Evolutionary conservation across 2,797 vertebrate species (phyloP), one percentile per base, ranked within the genome.

Genomic region (Acanthis flammea): DNA sequence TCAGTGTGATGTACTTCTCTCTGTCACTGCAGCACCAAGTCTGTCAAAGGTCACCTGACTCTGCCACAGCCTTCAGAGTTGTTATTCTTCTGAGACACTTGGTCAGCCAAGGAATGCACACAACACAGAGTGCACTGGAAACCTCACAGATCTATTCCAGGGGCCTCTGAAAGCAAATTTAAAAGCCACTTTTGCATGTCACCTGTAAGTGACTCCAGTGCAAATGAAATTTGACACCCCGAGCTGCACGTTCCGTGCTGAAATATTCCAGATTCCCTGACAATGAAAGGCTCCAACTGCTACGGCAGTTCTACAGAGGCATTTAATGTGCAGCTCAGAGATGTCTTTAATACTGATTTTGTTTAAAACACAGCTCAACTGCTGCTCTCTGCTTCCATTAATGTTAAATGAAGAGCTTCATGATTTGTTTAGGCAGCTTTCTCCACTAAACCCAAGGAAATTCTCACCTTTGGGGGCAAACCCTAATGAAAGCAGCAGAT

Each of bases 51-150:
- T 74, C 39, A 83, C 66, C 51, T 58, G 60, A 47, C 28, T 39
- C 45, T 66, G 60, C 44, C 5, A 8, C 18, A 62, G 71, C 33
- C 63, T 60, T 90, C 60, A 57, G 27, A 86, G 88, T 35, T 7
- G 15, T 45, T 90, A 19, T 23, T 65, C 24, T 86, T 58, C 54
- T 41, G 23, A 65, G 16, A 24, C 47, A 68, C 23, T 3, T 63
- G 44, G 45, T 35, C 48, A 61, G 72, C 28, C 77, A 90, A 44
- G 17, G 58, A 44, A 25, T 3, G 28, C 2, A 57, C 4, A 70
- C 30, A 45, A 9, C 1, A 0, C 21, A 72, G 60, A 6, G 4
- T 2, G 10, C 8, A 19, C 18, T 55, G 31, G 45, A 74, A 82
- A 55, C 18, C 51, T 50, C 35, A 50, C 14, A 33, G 44, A 83